Conservation (phyloP, 1,140 invertebrate genomes). For the Andricus grossulariae region DNA sequence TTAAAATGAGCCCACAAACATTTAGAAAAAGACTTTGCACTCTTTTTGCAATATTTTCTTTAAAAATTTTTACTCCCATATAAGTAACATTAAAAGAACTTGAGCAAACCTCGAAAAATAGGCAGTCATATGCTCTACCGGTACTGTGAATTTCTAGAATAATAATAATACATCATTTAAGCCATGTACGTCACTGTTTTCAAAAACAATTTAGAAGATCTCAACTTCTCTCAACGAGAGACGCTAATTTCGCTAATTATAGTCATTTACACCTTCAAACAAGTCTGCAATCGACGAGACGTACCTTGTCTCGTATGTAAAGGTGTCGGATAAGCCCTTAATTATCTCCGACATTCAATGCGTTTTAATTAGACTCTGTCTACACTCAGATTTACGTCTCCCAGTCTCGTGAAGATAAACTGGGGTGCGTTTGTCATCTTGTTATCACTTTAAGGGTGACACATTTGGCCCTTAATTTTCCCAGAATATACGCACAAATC, state of each 20-base stretch:
- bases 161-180: not conserved
- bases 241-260: constrained; percentile 22
- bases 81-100: too few species aligned
- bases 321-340: constrained; percentile 29
- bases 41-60: too few species aligned
- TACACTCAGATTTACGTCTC: constrained; percentile 19
- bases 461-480: constrained; percentile 12
- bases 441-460: constrained; percentile 19
- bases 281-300: constrained; percentile 1
- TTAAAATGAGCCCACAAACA: too few species aligned
- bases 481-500: not conserved
- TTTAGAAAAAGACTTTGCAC: too few species aligned
- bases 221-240: not conserved
- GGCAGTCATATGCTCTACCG: too few species aligned
- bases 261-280: constrained; percentile 2
- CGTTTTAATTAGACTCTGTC: constrained; percentile 28
- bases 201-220: not conserved
- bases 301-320: not conserved
- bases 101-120: too few species aligned
- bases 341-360: constrained; percentile 27
- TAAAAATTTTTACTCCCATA: too few species aligned
- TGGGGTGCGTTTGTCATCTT: constrained; percentile 24
- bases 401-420: not conserved
- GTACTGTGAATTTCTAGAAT: not conserved
- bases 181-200: not conserved